These are phyloP conservation scores for Tylochromis polylepis DNA, from an alignment of 2,113 vertebrate genomes.

Conservation along the genomic window DNA sequence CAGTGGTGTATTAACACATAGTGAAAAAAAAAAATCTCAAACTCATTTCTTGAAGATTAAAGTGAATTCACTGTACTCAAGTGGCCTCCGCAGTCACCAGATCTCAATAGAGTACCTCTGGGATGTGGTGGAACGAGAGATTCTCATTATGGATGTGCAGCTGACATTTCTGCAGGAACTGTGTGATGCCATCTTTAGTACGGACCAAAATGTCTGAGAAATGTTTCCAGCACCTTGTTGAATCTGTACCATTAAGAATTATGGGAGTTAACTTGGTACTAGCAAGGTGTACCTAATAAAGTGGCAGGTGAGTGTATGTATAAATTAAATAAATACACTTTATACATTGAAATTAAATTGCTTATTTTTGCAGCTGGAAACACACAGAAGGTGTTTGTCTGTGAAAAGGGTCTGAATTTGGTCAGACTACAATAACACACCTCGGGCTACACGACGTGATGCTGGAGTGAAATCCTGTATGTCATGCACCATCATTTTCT, in stretches of 20 bases:
- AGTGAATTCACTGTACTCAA: neutral
- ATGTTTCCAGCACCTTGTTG: neutral
- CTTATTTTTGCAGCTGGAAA: neutral
- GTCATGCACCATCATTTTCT: slow-evolving; percentile 25
- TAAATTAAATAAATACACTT: neutral
- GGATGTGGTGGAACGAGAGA: neutral
- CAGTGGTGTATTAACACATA: neutral
- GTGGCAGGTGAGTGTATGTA: neutral
- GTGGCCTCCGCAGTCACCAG: neutral
- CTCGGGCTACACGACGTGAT: slow-evolving; percentile 10
- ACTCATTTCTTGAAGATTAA: neutral
- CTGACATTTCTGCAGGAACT: neutral
- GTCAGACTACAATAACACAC: neutral
- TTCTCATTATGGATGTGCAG: neutral
- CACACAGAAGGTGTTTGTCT: neutral
- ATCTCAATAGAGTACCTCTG: neutral
- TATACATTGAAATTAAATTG: neutral
- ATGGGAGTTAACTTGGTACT: neutral
- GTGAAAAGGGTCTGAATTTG: neutral
- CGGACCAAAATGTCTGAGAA: neutral
- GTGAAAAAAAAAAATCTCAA: neutral
- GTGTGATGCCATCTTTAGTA: neutral
- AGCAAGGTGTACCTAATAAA: neutral
- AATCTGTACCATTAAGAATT: neutral
- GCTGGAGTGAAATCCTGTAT: slow-evolving; percentile 32